Evolutionary conservation across 2,797 vertebrate genomes (phyloP), one percentile per base, ranked within the genome.

Genomic region (Periparus ater): DNA sequence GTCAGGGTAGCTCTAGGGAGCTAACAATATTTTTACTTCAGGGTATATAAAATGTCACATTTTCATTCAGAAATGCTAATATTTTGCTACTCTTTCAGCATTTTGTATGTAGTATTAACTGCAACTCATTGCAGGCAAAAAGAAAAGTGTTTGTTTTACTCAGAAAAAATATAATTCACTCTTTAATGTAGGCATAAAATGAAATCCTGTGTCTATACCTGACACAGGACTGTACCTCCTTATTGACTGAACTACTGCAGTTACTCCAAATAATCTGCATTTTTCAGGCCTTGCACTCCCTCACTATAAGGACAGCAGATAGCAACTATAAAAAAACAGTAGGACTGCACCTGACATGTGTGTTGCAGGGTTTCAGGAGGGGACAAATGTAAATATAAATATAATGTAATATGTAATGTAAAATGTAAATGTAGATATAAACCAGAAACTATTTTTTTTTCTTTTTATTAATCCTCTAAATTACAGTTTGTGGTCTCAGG

Each of bases 31-130:
- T 87, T 92, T 60, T 83, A 36, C 72, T 85, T 71, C 55, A 63
- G 44, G 34, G 7, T 74, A 34, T 74, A 53, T 51, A 40, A 66
- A 89, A 85, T 67, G 30, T 55, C 57, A 45, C 53, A 21, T 77
- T 94, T 89, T 83, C 22, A 51, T 82, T 53, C 27, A 40, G 57
- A 94, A 94, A 89, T 70, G n/a, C 23, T 62, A 91, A 85, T 55
- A 21, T 0, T 29, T 50, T 67, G 11, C 30, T 79, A 17, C 15
- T 23, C 5, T 22, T 58, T 23, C 80, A 54, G 19, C 11, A 51
- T 62, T 85, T 76, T 70, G 1, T 55, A 48, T 51, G 82, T 50
- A 42, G 6, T 9, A 51, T 70, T 81, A 70, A 50, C 30, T 66
- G 20, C 7, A 62, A 62, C 21, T 47, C 9, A n/a, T 36, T 66